Evolutionary conservation across 1,140 invertebrate species (phyloP).

Genomic region (Brachionus angularis): DNA sequence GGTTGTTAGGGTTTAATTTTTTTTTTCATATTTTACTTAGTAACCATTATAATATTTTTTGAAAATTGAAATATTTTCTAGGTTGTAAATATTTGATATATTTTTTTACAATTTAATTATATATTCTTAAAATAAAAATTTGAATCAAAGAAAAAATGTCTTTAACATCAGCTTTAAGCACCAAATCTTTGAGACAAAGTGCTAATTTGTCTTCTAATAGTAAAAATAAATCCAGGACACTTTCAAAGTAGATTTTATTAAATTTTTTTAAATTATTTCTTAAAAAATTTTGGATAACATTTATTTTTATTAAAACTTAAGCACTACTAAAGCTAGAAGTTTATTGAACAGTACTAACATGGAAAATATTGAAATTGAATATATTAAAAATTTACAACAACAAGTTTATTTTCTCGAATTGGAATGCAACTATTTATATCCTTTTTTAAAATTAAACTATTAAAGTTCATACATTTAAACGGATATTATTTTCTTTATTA

Average conservation of each 20-base stretch:
- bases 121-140: too few relatives aligned
- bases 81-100: too few relatives aligned
- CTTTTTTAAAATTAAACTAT: conserved; percentile 46
- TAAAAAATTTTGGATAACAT: too few relatives aligned
- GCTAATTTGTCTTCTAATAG: background rate
- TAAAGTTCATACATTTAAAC: background rate
- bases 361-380: conserved; percentile 54
- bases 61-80: too few relatives aligned
- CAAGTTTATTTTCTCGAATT: conserved; percentile 58
- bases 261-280: too few relatives aligned
- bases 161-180: conserved; percentile 1
- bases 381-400: conserved; percentile 58
- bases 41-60: background rate
- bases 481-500: background rate
- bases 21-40: too few relatives aligned
- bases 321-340: background rate
- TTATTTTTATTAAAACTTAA: background rate
- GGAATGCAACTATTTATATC: conserved; percentile 58
- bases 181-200: conserved; percentile 8
- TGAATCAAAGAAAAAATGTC: background rate
- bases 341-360: background rate
- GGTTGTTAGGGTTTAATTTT: too few relatives aligned
- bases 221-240: conserved; percentile 1
- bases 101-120: too few relatives aligned
- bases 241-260: background rate